A percentile compares a stretch with the other conserved stretches of the same genome.
Evolutionary conservation across 2,113 vertebrate species (phyloP).

Genomic region (Trogon surrucura): DNA sequence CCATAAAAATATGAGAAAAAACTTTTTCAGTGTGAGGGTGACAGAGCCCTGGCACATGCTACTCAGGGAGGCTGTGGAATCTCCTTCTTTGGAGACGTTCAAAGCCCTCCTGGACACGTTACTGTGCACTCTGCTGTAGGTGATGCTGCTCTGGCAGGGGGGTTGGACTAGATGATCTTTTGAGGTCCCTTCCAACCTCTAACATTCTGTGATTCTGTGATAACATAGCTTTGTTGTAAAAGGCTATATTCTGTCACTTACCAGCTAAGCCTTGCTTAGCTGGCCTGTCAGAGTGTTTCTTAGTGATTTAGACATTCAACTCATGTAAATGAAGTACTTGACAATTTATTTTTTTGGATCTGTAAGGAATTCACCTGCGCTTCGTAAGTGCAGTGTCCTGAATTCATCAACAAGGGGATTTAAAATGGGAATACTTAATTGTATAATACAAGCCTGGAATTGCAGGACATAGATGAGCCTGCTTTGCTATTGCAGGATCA

Average conservation of each 20-base stretch:
- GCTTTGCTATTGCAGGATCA: not conserved
- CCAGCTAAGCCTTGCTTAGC: not conserved
- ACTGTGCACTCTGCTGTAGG: too few relatives aligned
- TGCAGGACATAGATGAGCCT: not conserved
- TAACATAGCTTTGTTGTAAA: not conserved
- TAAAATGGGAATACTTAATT: not conserved
- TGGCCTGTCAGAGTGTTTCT: not conserved
- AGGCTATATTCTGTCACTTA: not conserved
- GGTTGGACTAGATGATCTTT: too few relatives aligned
- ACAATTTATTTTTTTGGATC: too few relatives aligned
- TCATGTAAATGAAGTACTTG: not conserved
- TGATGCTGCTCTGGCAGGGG: too few relatives aligned
- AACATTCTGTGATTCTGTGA: too few relatives aligned
- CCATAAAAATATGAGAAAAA: too few relatives aligned
- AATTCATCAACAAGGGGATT: not conserved
- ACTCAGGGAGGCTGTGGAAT: too few relatives aligned
- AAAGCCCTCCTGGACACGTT: too few relatives aligned
- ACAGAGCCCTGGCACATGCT: too few relatives aligned
- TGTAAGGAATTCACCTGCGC: not conserved
- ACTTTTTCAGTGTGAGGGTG: too few relatives aligned
- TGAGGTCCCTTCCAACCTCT: too few relatives aligned
- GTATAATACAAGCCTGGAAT: not conserved
- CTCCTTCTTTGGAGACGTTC: too few relatives aligned
- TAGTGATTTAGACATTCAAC: not conserved
- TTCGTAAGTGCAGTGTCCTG: not conserved